Conservation (phyloP, 2,797 vertebrate species). For the Miichthys miiuy region DNA sequence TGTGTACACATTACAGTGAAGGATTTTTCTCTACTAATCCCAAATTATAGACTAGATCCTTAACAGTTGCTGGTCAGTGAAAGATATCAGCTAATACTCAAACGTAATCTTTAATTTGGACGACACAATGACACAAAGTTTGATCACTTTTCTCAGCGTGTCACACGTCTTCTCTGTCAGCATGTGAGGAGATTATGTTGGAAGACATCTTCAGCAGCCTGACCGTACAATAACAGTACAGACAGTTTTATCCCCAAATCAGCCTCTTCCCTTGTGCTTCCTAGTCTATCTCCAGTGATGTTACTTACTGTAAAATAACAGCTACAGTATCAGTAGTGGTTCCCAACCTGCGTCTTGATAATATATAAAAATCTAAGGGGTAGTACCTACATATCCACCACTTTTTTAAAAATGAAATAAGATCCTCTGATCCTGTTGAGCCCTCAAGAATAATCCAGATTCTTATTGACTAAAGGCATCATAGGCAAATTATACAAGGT, state of each 20-base stretch:
- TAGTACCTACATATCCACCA: too few relatives aligned
- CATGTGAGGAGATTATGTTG: neutral
- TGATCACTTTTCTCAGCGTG: neutral
- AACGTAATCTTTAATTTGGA: neutral
- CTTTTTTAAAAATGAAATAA: too few relatives aligned
- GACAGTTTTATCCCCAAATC: neutral
- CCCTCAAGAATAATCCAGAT: too few relatives aligned
- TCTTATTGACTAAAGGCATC: too few relatives aligned
- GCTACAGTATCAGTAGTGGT: neutral
- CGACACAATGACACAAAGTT: neutral
- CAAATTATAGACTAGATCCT: neutral
- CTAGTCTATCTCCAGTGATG: neutral
- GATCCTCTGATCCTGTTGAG: too few relatives aligned
- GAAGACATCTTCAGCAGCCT: conserved; percentile 11
- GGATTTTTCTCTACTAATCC: neutral
- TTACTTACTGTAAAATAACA: neutral
- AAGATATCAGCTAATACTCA: neutral
- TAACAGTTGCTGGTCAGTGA: neutral
- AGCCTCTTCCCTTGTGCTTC: neutral
- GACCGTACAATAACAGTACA: neutral
- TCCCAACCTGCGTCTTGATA: neutral
- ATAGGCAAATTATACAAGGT: too few relatives aligned
- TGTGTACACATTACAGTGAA: neutral
- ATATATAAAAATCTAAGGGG: neutral
- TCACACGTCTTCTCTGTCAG: neutral